Percentiles rank a stretch among this genome's conserved stretches.
phyloP scores from a whole-genome alignment of 2,888 invertebrate genomes.

The Macrophya annulata region DNA sequence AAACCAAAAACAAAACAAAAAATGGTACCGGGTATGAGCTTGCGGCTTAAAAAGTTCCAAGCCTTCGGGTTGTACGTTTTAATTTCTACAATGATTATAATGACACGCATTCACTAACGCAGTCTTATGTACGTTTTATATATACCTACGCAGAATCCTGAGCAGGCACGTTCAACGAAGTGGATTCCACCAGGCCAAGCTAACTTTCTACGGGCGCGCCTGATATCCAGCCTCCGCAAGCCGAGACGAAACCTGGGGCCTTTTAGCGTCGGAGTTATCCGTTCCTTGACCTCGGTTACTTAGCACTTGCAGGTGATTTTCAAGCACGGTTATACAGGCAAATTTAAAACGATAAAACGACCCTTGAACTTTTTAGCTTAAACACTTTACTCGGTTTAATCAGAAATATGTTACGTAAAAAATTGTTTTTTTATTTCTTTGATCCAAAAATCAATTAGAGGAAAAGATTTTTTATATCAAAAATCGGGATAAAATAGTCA shows the following conservation, averaged over 20 bases:
- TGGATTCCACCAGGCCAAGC: slow-evolving; percentile 19
- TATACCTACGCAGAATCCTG: slow-evolving; percentile 25
- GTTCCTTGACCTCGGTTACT: slow-evolving; percentile 49
- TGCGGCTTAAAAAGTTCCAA: neutral
- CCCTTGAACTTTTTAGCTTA: neutral
- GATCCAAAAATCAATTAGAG: neutral
- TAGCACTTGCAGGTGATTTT: slow-evolving; percentile 31
- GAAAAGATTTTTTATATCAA: neutral
- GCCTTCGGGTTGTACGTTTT: neutral
- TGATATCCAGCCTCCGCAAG: slow-evolving; percentile 13
- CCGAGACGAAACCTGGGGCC: slow-evolving; percentile 23
- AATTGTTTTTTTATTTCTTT: no score
- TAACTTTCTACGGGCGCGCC: slow-evolving; percentile 49
- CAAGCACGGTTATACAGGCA: neutral
- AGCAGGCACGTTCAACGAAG: neutral
- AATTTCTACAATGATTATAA: neutral
- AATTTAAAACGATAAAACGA: slow-evolving; percentile 22
- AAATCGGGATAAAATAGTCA: no score
- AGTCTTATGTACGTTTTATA: neutral
- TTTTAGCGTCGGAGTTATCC: slow-evolving; percentile 19
- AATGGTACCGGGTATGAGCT: neutral
- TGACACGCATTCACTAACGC: slow-evolving; percentile 11
- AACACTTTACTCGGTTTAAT: neutral
- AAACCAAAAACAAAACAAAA: no score
- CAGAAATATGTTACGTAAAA: no score